phyloP scores from a whole-genome alignment of 2,888 invertebrate species.

The Heteropelma amictum region DNA sequence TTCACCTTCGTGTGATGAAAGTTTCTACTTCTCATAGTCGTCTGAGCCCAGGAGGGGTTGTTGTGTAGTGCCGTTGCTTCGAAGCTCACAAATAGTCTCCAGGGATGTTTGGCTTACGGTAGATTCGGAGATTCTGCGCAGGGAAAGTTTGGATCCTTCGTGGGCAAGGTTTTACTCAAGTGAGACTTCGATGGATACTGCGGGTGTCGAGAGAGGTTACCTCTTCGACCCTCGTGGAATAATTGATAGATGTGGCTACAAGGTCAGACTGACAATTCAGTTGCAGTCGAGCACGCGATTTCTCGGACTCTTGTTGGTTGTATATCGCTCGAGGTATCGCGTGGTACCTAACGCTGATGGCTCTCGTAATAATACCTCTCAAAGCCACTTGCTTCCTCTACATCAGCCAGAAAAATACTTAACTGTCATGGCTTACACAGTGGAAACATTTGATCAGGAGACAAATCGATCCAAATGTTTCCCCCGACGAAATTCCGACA shows the following conservation, averaged over 20 bases:
- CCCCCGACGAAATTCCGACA: too few species aligned
- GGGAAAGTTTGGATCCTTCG: neutral
- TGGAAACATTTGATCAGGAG: too few species aligned
- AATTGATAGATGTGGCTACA: conserved; percentile 45
- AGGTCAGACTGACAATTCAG: neutral
- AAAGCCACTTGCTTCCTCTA: too few species aligned
- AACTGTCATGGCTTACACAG: too few species aligned
- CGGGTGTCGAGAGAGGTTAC: conserved; percentile 32
- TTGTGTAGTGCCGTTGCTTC: neutral
- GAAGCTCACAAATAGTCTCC: conserved; percentile 1
- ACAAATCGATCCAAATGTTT: too few species aligned
- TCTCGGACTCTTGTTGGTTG: conserved; percentile 12
- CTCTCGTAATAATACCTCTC: neutral
- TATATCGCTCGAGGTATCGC: neutral
- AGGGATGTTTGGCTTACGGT: neutral
- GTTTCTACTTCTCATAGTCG: conserved; percentile 23
- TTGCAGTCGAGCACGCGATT: conserved; percentile 34
- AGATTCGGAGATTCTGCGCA: neutral
- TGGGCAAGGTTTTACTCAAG: neutral
- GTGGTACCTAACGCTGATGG: too few species aligned
- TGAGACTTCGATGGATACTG: conserved; percentile 24
- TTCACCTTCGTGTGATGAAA: neutral
- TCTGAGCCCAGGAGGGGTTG: conserved; percentile 7
- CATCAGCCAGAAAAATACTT: too few species aligned
- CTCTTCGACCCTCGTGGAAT: conserved; percentile 40